A percentile compares a stretch with the other conserved stretches of the same genome.
phyloP scores from a whole-genome alignment of 2,888 invertebrate genomes.

The Ochropleura leucogaster region DNA sequence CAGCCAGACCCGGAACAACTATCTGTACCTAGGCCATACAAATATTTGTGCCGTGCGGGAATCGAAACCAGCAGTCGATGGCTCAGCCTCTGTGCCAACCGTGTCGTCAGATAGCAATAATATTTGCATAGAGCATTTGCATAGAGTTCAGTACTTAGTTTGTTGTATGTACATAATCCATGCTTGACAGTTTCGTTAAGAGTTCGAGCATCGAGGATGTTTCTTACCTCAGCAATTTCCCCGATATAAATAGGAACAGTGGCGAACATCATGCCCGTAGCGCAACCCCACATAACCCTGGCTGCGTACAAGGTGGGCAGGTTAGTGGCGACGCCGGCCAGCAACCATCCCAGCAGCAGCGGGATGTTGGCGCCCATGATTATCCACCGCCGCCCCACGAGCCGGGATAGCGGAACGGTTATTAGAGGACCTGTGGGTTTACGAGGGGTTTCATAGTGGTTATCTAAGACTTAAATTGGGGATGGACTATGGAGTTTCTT shows the following conservation, averaged over 20 bases:
- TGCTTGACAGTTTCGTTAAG: too few relatives aligned
- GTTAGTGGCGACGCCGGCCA: constrained; percentile 91
- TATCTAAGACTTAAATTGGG: background rate
- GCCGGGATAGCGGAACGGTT: constrained; percentile 92
- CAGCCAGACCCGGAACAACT: too few relatives aligned
- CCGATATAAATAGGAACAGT: constrained; percentile 96
- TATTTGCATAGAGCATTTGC: too few relatives aligned
- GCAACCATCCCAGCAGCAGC: constrained; percentile 93
- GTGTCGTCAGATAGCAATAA: too few relatives aligned
- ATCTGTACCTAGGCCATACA: too few relatives aligned
- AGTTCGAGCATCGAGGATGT: background rate
- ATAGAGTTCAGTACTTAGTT: too few relatives aligned
- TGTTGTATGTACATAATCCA: too few relatives aligned
- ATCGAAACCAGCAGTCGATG: too few relatives aligned
- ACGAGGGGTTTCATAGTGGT: background rate
- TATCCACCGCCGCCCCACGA: constrained; percentile 93
- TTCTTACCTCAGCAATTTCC: constrained; percentile 93
- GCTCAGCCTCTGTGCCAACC: too few relatives aligned
- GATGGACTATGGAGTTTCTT: too few relatives aligned
- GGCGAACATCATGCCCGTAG: constrained; percentile 93
- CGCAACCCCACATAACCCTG: constrained; percentile 91
- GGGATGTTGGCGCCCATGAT: constrained; percentile 92
- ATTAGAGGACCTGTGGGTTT: constrained; percentile 91
- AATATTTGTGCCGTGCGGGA: too few relatives aligned
- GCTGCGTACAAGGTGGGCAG: constrained; percentile 90